Base-by-base conservation (phyloP, 2,888 invertebrate genomes). In the Dermolepida albohirtum region DNA sequence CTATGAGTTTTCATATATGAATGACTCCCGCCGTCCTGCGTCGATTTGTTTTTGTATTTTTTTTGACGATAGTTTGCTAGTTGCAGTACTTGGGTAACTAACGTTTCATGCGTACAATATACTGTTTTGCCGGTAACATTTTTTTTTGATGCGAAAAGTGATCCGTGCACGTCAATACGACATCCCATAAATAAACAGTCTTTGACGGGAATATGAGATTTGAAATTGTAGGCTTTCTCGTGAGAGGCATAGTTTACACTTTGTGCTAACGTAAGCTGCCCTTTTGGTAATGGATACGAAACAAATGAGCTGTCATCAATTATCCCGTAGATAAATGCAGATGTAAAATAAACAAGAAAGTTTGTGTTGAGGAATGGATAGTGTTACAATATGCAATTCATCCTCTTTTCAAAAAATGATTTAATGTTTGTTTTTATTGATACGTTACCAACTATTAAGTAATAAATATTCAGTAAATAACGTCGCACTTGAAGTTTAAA, bases 61-160 rank as follows among this genome's bases (percentile, higher is more conserved):
- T 59, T 59, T 59, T 14, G 59, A 59, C 59, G 22, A 27, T 44
- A 14, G 57, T 44, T 27, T 22, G 44, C 27, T 44, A 29, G 44
- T 59, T 47, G 14, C 59, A 44, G 47, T 59, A 43, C 59, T 59
- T 59, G 59, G 59, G 44, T 44, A 59, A 59, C 59, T 44, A 59
- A 59, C 59, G 29, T 47, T 59, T 43, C 47, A 52, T 34, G 51
- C 12, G 34, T 57, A 44, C 27, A 16, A 11, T 44, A 29, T 47
- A 44, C 59, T 34, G 41, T 57, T 55, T 22, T 22, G 43, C 41
- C 43, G 22, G 12, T 43, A 44, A 59, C 16, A 29, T 47, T 57
- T 34, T 34, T 47, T 29, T 14, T 16, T 34, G 47, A 44, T 59
- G 59, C 41, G 34, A 47, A 41, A 29, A 59, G 47, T 59, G 44